Conservation (phyloP, 2,888 invertebrate species). For the Meliscaeva auricollis region DNA sequence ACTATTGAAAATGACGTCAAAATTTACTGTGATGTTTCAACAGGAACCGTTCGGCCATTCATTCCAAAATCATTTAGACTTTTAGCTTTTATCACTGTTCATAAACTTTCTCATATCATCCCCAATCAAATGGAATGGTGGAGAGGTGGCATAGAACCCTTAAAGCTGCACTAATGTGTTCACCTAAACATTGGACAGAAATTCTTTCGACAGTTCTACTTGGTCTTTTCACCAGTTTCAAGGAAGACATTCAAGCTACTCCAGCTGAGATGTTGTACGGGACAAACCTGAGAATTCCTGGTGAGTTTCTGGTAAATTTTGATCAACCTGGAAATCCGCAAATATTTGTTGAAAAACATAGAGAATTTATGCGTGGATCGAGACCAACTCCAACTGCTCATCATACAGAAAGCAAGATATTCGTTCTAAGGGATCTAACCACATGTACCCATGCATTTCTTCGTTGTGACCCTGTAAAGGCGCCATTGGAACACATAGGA, state of each 20-base stretch:
- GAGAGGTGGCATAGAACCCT: slow-evolving; percentile 1
- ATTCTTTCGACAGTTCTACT: slow-evolving; percentile 3
- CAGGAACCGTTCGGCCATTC: slow-evolving; percentile 12
- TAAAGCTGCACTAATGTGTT: slow-evolving; percentile 20
- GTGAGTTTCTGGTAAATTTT: slow-evolving; percentile 12
- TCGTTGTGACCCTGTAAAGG: not conserved
- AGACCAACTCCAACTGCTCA: slow-evolving; percentile 28
- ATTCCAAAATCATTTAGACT: slow-evolving; percentile 72
- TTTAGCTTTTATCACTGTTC: slow-evolving; percentile 20
- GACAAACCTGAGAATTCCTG: slow-evolving; percentile 14
- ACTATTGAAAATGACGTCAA: slow-evolving; percentile 11
- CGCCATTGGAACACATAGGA: not conserved
- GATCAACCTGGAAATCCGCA: not conserved
- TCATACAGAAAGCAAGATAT: slow-evolving; percentile 12
- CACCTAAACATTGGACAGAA: not conserved
- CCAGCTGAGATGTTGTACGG: slow-evolving; percentile 41
- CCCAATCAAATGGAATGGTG: not conserved
- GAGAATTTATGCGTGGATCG: slow-evolving; percentile 4
- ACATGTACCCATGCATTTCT: not conserved
- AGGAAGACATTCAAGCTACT: slow-evolving; percentile 14
- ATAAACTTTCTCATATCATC: slow-evolving; percentile 21
- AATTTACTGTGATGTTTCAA: slow-evolving; percentile 75
- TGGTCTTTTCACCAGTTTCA: slow-evolving; percentile 14
- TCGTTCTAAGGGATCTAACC: slow-evolving; percentile 3
- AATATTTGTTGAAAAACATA: slow-evolving; percentile 17